These are phyloP conservation scores for Marmota monax DNA, from an alignment of 2,113 vertebrate genomes.

Conservation along the genomic window DNA sequence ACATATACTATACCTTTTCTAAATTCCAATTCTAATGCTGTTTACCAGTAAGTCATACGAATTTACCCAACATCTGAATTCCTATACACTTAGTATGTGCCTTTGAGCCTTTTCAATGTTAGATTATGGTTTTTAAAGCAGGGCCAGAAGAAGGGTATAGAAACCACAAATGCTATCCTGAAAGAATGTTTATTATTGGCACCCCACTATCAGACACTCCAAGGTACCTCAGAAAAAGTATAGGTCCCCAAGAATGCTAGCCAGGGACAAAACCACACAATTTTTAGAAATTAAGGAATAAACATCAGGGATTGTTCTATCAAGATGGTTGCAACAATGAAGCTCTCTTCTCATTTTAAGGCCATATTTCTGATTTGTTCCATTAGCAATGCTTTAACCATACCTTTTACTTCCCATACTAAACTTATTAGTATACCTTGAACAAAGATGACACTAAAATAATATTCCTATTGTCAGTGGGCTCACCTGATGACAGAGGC, in stretches of 20 bases:
- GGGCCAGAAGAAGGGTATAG: neutral
- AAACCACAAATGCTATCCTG: neutral
- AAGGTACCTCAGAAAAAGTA: neutral
- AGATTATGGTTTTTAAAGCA: neutral
- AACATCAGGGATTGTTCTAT: neutral
- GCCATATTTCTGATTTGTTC: neutral
- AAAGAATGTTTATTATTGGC: neutral
- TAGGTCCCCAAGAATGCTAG: neutral
- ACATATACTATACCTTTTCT: neutral
- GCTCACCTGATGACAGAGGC: neutral
- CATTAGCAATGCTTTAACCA: neutral
- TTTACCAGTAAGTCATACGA: neutral
- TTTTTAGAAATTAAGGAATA: neutral
- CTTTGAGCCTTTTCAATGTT: neutral
- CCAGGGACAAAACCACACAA: neutral
- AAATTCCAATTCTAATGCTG: conserved; percentile 28
- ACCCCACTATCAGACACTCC: neutral
- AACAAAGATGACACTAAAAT: conserved; percentile 2
- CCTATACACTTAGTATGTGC: neutral
- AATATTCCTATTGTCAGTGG: neutral
- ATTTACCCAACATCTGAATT: neutral
- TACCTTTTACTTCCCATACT: neutral
- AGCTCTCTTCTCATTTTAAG: neutral
- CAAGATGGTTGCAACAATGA: neutral
- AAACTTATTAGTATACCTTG: neutral